Conservation (phyloP, 2,113 vertebrate genomes). For the Microtus oregoni region DNA sequence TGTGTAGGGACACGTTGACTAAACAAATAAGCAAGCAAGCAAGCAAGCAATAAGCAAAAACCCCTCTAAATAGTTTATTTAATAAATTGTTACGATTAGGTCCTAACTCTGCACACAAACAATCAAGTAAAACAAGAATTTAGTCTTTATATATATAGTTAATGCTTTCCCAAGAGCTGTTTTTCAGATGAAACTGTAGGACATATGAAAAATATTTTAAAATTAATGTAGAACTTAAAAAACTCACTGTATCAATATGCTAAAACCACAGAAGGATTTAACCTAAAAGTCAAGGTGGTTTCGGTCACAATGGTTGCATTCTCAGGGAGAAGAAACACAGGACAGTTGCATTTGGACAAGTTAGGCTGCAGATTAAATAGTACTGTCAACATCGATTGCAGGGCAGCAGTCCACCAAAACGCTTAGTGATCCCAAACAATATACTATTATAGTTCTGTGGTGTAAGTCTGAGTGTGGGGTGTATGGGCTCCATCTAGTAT, state of each 20-base stretch:
- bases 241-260: neutral
- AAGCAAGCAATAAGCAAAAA: neutral
- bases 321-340: slow-evolving; percentile 22
- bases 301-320: neutral
- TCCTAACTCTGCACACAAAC: neutral
- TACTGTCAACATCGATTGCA: neutral
- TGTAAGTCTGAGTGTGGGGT: neutral
- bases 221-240: neutral
- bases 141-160: neutral
- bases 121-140: neutral
- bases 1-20: neutral
- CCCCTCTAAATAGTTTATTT: neutral
- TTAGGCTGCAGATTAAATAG: neutral
- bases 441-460: neutral
- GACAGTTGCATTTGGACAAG: neutral
- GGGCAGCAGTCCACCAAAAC: neutral
- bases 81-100: neutral
- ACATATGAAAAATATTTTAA: slow-evolving; percentile 15
- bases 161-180: neutral
- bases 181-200: slow-evolving; percentile 1
- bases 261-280: neutral
- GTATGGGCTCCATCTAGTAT: neutral
- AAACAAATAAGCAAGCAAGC: neutral
- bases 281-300: neutral
- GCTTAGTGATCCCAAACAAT: neutral